Conservation (phyloP, 2,888 invertebrate species). For the Mallateleia sp. region DNA sequence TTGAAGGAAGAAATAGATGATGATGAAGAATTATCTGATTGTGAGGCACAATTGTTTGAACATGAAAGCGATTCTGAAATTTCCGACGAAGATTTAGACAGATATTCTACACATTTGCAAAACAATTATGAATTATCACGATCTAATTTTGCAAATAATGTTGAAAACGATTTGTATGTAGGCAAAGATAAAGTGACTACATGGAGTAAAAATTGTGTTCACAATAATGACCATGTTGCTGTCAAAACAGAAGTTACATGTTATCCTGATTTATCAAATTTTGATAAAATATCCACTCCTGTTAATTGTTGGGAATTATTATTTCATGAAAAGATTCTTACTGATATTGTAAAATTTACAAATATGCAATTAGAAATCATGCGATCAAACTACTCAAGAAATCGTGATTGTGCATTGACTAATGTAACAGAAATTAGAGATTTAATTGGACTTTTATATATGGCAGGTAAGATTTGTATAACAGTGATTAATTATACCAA, state of each 20-base stretch:
- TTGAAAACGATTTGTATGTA: constrained; percentile 29
- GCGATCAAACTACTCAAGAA: constrained; percentile 77
- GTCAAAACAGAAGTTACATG: constrained; percentile 52
- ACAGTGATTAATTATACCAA: no score
- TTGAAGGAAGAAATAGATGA: constrained; percentile 55
- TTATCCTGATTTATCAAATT: constrained; percentile 38
- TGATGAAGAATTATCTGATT: constrained; percentile 55
- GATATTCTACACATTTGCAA: constrained; percentile 19
- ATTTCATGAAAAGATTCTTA: constrained; percentile 79
- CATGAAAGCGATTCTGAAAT: constrained; percentile 51
- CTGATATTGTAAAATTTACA: constrained; percentile 72
- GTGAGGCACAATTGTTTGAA: constrained; percentile 44
- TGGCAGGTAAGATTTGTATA: no score
- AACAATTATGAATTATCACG: constrained; percentile 8
- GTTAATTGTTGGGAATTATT: constrained; percentile 80
- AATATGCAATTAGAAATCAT: constrained; percentile 74
- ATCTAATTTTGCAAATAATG: background rate
- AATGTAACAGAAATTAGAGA: constrained; percentile 78
- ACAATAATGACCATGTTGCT: background rate
- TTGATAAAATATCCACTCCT: constrained; percentile 32
- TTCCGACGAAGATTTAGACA: constrained; percentile 52
- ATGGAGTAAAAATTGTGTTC: constrained; percentile 53
- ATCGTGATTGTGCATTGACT: constrained; percentile 81
- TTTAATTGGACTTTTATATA: constrained; percentile 77
- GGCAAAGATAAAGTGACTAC: constrained; percentile 56